Conservation (phyloP, 1,140 invertebrate genomes). For the Uloborus diversus region DNA sequence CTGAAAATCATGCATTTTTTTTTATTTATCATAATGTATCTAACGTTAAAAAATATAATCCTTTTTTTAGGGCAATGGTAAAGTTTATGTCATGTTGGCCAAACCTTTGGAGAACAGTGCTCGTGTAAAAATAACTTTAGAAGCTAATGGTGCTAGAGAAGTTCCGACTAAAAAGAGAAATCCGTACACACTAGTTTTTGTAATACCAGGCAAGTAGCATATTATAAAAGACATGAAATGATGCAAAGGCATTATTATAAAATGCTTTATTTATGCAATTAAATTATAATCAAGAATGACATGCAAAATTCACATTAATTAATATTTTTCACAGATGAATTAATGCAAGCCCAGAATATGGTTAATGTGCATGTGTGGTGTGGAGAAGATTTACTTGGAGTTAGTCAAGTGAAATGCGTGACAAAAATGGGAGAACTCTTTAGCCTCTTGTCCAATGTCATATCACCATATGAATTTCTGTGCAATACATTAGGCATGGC, state of each 20-base stretch:
- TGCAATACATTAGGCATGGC: slow-evolving; percentile 84
- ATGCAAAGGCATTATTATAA: too few relatives aligned
- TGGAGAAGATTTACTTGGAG: slow-evolving; percentile 79
- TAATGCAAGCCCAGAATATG: slow-evolving; percentile 80
- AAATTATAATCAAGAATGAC: too few relatives aligned
- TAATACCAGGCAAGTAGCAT: slow-evolving; percentile 63
- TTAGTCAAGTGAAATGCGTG: slow-evolving; percentile 84
- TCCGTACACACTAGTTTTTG: slow-evolving; percentile 58
- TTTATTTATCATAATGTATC: slow-evolving; percentile 70
- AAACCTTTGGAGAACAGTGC: slow-evolving; percentile 71
- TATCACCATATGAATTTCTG: slow-evolving; percentile 86
- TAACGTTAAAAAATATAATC: background rate
- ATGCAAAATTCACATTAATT: too few relatives aligned
- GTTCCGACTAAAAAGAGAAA: slow-evolving; percentile 54
- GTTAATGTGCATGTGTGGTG: slow-evolving; percentile 80
- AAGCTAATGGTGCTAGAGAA: slow-evolving; percentile 48
- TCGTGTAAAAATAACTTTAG: slow-evolving; percentile 40
- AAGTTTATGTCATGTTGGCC: slow-evolving; percentile 79
- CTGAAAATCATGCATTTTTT: too few relatives aligned
- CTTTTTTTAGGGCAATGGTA: slow-evolving; percentile 76
- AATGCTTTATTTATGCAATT: too few relatives aligned
- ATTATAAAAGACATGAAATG: too few relatives aligned
- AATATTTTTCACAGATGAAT: slow-evolving; percentile 46
- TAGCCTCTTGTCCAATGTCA: slow-evolving; percentile 77
- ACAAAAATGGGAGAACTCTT: slow-evolving; percentile 82